A percentile compares a stretch with the other conserved stretches of the same genome.
phyloP scores from a whole-genome alignment of 2,888 invertebrate species.

The Parnassius smintheus region DNA sequence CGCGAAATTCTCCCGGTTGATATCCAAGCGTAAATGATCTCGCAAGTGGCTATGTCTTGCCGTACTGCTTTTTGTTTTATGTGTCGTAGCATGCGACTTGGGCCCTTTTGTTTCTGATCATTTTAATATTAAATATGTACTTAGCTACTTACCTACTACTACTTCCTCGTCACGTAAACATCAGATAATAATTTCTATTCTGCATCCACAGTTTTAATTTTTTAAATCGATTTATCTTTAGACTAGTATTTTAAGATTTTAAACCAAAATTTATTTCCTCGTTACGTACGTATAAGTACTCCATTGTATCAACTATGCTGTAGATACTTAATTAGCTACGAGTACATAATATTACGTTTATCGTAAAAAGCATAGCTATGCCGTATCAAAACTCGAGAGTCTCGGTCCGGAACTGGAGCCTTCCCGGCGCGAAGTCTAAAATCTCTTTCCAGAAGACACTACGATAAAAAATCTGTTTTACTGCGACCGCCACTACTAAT shows the following conservation, averaged over 20 bases:
- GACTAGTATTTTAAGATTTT: too few species aligned
- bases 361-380: conserved; percentile 10
- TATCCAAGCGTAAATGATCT: conserved; percentile 14
- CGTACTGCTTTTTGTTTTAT: conserved; percentile 9
- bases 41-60: conserved; percentile 28
- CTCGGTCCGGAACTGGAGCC: conserved; percentile 37
- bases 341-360: neutral
- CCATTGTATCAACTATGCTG: too few species aligned
- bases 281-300: too few species aligned
- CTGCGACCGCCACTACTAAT: conserved; percentile 42
- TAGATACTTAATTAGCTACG: too few species aligned
- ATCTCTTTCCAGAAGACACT: conserved; percentile 22
- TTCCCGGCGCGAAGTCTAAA: conserved; percentile 19
- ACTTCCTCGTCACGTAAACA: too few species aligned
- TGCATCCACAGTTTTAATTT: too few species aligned
- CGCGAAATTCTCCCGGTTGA: conserved; percentile 1
- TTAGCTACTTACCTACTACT: too few species aligned
- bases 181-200: too few species aligned
- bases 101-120: neutral
- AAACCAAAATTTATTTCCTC: too few species aligned
- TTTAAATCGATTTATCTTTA: too few species aligned
- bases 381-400: conserved; percentile 30
- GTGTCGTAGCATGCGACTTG: neutral
- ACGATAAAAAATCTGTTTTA: conserved; percentile 34
- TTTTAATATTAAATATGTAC: neutral